Evolutionary conservation across 2,888 invertebrate genomes (phyloP), one percentile per base, ranked within the genome.

Genomic region (Drosophila nigricruria): DNA sequence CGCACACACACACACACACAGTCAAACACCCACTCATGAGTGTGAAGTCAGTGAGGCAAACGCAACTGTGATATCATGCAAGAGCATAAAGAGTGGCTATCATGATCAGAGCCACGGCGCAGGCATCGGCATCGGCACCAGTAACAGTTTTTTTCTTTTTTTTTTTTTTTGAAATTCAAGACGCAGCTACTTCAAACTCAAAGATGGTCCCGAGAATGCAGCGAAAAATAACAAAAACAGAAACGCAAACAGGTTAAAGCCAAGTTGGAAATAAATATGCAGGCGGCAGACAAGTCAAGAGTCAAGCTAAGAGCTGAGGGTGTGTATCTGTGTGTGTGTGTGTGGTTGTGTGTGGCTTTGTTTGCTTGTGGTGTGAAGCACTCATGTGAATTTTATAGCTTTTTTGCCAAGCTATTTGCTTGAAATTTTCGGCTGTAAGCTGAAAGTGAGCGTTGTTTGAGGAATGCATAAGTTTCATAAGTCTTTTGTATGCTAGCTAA

Each of bases 381-480:
- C 63, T 73, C 88, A 82, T 88, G 82, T 82, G 82, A 77, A 85
- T 70, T 79, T 76, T 79, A 77, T 76, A 47, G 74, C 60, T 70
- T 77, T 77, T 76, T 71, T 56, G 68, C 68, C 16, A 43, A 61
- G 65, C 43, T 66, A 74, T 79, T 61, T 70, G 59, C 56, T 62
- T 69, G 42, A 54, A 70, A 68, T 58, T 67, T 80, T 82, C 53
- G 64, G 59, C 62, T 45, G 47, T 43, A 68, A 70, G 65, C 61
- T 78, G 47, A 71, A 70, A 88, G 78, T 73, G 78, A 79, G 69
- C 62, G 79, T 58, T 57, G 65, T 53, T 52, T 12, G 30, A 47
- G 38, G 65, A 72, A 72, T 77, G 60, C 67, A 50, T 34, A 69
- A 63, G 77, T 79, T 76, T 38, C 40, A 64, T 54, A 73, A 77